phyloP scores from a whole-genome alignment of 2,888 invertebrate genomes.

The Cephalotes varians region DNA sequence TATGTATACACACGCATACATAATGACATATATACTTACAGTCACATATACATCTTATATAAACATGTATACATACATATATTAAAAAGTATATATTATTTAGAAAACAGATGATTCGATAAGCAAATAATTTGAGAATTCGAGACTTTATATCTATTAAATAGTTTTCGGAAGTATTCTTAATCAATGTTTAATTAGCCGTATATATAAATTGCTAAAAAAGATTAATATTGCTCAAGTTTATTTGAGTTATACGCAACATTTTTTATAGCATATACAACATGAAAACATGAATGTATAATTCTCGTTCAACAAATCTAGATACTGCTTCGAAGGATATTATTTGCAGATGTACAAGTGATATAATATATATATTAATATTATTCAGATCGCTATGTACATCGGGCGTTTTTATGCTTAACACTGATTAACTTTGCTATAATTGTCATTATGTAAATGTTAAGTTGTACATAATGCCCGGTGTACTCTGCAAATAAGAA shows the following conservation, averaged over 20 bases:
- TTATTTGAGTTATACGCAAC: constrained; percentile 35
- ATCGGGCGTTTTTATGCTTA: constrained; percentile 3
- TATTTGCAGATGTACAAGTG: constrained; percentile 3
- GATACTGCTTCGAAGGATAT: constrained; percentile 42
- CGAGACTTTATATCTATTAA: constrained; percentile 10
- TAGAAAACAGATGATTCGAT: not conserved
- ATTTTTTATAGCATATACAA: constrained; percentile 10
- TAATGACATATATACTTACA: constrained; percentile 16
- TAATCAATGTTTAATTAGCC: constrained; percentile 18
- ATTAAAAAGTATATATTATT: constrained; percentile 39
- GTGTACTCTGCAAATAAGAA: not conserved
- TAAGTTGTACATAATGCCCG: not conserved
- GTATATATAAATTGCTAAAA: not conserved
- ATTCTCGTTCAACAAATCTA: constrained; percentile 38
- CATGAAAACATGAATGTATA: constrained; percentile 22
- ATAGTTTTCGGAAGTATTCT: constrained; percentile 11
- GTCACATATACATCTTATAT: constrained; percentile 1
- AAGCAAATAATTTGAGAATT: constrained; percentile 34
- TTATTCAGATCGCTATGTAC: not conserved
- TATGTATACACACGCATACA: not conserved
- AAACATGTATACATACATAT: constrained; percentile 11
- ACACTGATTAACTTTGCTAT: not conserved
- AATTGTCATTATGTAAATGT: constrained; percentile 2
- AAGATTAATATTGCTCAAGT: constrained; percentile 46
- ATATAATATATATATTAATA: not conserved